Conservation (phyloP, 2,797 vertebrate species). For the Sphaeramia orbicularis region DNA sequence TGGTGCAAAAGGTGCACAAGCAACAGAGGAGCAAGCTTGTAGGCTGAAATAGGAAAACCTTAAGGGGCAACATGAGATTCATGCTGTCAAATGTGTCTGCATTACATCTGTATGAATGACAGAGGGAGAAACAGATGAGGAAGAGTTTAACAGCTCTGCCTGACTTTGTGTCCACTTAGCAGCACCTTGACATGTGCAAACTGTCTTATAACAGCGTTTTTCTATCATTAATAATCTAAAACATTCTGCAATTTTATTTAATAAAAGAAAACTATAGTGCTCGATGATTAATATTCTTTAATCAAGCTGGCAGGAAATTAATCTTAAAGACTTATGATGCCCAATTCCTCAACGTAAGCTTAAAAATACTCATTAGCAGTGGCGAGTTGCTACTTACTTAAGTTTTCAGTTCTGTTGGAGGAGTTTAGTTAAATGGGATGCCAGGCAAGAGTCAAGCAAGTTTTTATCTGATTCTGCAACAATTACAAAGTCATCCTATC, state of each 20-base stretch:
- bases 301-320: slow-evolving; percentile 1
- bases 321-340: background rate
- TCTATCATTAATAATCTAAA: slow-evolving; percentile 13
- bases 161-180: slow-evolving; percentile 12
- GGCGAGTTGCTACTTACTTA: background rate
- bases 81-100: slow-evolving; percentile 26
- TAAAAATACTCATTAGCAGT: background rate
- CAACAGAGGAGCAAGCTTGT: slow-evolving; percentile 28
- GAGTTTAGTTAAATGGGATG: slow-evolving; percentile 19
- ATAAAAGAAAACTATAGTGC: background rate
- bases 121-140: background rate
- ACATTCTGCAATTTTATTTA: background rate
- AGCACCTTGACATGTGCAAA: slow-evolving; percentile 9
- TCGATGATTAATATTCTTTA: slow-evolving; percentile 2
- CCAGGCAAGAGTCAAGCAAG: slow-evolving; percentile 9
- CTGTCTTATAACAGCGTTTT: slow-evolving; percentile 11
- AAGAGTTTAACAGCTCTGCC: slow-evolving; percentile 13
- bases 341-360: slow-evolving; percentile 1
- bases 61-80: slow-evolving; percentile 19
- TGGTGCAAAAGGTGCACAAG: slow-evolving; percentile 48
- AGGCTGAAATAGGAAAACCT: slow-evolving; percentile 43
- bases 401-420: slow-evolving; percentile 18
- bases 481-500: slow-evolving; percentile 33
- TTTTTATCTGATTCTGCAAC: slow-evolving; percentile 44
- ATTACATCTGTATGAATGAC: slow-evolving; percentile 22